These are phyloP conservation scores for Oxyruncus cristatus DNA, from an alignment of 2,113 vertebrate genomes.

Conservation along the genomic window DNA sequence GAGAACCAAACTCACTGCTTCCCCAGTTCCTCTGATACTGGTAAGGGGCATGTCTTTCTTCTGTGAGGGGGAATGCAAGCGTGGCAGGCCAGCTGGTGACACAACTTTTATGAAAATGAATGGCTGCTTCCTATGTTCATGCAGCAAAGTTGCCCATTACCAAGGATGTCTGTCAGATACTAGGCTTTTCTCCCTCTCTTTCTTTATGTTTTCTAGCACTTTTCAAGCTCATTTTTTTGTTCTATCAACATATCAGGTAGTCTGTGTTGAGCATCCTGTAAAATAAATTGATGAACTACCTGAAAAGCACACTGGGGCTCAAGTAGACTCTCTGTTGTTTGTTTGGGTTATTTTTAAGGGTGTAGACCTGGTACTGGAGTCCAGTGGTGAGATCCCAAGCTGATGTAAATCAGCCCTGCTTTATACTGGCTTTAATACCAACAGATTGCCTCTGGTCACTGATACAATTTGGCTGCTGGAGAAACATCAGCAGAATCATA, in stretches of 20 bases:
- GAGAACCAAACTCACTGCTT: background rate
- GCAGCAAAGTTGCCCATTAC: background rate
- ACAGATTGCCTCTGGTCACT: background rate
- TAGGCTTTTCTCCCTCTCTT: background rate
- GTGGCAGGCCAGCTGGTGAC: background rate
- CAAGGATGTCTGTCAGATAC: background rate
- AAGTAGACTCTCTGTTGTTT: background rate
- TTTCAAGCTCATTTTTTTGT: background rate
- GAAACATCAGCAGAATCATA: background rate
- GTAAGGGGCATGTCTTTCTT: background rate
- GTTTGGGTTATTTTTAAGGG: background rate
- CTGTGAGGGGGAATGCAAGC: background rate
- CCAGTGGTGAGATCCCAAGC: background rate
- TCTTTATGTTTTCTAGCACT: background rate
- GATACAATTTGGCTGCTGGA: background rate
- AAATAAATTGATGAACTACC: background rate
- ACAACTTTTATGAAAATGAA: background rate
- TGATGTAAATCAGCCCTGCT: background rate
- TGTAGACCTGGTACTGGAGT: background rate
- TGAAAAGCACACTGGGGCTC: background rate
- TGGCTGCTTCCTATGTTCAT: slow-evolving; percentile 11
- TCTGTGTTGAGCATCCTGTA: background rate
- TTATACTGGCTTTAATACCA: background rate
- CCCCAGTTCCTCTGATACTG: background rate
- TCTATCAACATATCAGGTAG: background rate